phyloP scores from a whole-genome alignment of 2,113 vertebrate genomes.

The Dissostichus mawsoni region DNA sequence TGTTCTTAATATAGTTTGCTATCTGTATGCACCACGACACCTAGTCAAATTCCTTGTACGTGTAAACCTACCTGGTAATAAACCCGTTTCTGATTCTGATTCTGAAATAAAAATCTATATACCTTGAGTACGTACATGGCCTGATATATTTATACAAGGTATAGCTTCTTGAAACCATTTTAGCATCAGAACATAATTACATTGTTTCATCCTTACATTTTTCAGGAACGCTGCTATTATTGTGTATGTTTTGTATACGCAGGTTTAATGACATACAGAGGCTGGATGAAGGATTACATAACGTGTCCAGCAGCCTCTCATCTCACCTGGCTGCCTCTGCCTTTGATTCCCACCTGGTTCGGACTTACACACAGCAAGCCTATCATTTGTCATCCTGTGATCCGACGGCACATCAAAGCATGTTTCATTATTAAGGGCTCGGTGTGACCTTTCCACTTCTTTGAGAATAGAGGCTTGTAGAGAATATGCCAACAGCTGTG shows the following conservation, averaged over 20 bases:
- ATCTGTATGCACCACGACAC: too few species aligned
- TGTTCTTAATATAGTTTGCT: too few species aligned
- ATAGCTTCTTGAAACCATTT: neutral
- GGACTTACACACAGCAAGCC: neutral
- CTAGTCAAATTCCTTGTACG: too few species aligned
- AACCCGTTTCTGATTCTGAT: too few species aligned
- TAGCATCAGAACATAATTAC: neutral
- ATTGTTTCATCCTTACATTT: neutral
- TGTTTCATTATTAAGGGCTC: conserved; percentile 24
- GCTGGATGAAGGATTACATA: neutral
- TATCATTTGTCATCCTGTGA: conserved; percentile 17
- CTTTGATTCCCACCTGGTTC: conserved; percentile 40
- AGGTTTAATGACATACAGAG: neutral
- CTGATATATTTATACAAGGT: too few species aligned
- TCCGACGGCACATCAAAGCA: conserved; percentile 23
- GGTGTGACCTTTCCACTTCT: conserved; percentile 22
- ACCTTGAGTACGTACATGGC: neutral
- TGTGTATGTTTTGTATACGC: conserved; percentile 1
- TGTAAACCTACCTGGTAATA: too few species aligned
- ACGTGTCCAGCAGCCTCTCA: conserved; percentile 7
- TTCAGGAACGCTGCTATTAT: neutral
- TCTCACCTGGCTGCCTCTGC: conserved; percentile 13
- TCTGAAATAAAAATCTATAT: neutral
- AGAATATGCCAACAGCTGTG: neutral
- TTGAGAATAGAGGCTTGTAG: neutral